Evolutionary conservation across 2,797 vertebrate species (phyloP).

Genomic region (Onychomys arenicola): DNA sequence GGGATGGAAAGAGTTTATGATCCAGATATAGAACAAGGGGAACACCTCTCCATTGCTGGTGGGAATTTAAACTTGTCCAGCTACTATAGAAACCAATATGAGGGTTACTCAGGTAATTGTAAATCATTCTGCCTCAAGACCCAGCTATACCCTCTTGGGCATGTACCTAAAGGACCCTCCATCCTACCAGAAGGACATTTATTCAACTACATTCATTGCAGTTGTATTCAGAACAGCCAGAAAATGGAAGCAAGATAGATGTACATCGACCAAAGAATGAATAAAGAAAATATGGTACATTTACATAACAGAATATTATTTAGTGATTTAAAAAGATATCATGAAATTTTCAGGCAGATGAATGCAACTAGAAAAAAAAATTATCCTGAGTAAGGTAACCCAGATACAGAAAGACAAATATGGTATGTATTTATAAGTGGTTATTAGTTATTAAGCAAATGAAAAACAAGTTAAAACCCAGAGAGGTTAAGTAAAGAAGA

Average conservation of each 20-base stretch:
- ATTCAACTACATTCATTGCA: background rate
- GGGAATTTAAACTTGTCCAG: background rate
- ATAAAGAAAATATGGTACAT: background rate
- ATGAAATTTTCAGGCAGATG: too few relatives aligned
- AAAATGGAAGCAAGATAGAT: background rate
- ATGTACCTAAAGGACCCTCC: background rate
- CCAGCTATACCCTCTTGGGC: background rate
- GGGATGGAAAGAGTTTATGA: too few relatives aligned
- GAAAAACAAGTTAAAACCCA: background rate
- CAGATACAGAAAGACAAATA: background rate
- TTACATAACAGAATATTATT: background rate
- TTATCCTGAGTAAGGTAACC: background rate
- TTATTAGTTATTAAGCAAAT: background rate
- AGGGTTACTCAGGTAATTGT: rapidly evolving
- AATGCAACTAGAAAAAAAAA: background rate
- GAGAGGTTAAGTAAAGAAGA: background rate
- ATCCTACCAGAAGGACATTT: background rate
- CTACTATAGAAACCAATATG: background rate
- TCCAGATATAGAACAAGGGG: background rate
- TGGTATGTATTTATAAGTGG: background rate
- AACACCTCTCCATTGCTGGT: background rate
- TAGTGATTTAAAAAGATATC: too few relatives aligned
- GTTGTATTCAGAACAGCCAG: background rate
- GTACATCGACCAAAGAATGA: background rate
- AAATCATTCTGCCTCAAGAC: background rate